Percentiles rank a stretch among this genome's conserved stretches.
Evolutionary conservation across 1,140 invertebrate species (phyloP).

Genomic region (Drosophila albomicans): DNA sequence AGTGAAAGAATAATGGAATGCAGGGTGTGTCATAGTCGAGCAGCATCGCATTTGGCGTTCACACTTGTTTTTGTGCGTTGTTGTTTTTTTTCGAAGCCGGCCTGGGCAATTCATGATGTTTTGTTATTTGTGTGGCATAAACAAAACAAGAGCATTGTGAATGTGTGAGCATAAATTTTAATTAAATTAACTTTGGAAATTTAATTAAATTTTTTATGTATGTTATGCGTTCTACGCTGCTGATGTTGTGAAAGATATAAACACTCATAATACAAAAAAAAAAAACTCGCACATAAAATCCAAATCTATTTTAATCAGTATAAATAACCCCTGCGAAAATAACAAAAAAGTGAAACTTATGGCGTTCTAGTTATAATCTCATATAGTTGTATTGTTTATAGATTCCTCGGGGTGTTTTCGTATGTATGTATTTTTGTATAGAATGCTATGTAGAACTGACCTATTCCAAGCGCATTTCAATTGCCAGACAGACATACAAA

Average conservation of each 20-base stretch:
- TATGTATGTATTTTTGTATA: constrained; percentile 34
- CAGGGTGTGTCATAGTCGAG: background rate
- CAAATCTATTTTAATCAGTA: background rate
- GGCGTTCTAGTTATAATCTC: constrained; percentile 3
- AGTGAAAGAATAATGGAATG: background rate
- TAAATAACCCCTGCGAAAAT: background rate
- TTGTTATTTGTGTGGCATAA: constrained; percentile 27
- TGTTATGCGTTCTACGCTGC: too few relatives aligned
- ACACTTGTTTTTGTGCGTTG: constrained; percentile 8
- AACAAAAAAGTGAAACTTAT: background rate
- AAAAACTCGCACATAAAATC: constrained; percentile 5
- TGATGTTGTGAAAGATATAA: background rate
- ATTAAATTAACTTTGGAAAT: constrained; percentile 48
- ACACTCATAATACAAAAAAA: background rate
- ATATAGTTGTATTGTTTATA: constrained; percentile 28
- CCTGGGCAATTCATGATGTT: constrained; percentile 27
- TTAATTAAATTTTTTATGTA: constrained; percentile 15
- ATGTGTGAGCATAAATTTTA: constrained; percentile 29
- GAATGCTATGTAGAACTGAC: constrained; percentile 55
- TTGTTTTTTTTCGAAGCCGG: constrained; percentile 12
- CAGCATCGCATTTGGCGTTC: background rate
- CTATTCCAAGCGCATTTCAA: constrained; percentile 75
- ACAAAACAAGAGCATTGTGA: constrained; percentile 29
- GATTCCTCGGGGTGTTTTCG: constrained; percentile 14
- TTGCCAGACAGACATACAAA: constrained; percentile 43